Evolutionary conservation across 2,797 vertebrate species (phyloP).

Genomic region (Amphiprion clarkii): DNA sequence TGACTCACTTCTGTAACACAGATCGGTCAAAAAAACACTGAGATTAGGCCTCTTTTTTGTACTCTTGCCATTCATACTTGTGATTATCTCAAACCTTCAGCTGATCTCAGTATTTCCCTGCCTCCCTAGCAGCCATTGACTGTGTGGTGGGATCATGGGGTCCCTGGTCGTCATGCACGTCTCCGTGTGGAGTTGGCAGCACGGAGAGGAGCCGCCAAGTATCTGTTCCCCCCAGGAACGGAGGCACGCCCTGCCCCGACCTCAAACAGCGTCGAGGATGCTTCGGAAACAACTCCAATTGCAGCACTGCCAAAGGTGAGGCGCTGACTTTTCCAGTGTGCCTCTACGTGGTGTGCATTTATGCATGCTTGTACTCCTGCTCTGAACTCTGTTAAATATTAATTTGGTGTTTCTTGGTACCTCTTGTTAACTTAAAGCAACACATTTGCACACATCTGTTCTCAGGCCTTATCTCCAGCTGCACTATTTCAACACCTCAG

Average conservation of each 20-base stretch:
- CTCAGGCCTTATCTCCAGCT: conserved; percentile 56
- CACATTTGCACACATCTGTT: conserved; percentile 53
- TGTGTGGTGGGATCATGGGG: conserved; percentile 90
- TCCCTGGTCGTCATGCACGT: conserved; percentile 88
- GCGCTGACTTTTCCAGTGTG: background rate
- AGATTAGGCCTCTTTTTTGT: background rate
- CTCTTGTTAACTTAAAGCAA: conserved; percentile 31
- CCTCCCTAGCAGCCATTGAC: conserved; percentile 85
- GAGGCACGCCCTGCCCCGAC: conserved; percentile 89
- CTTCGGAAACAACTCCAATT: conserved; percentile 85
- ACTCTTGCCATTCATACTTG: background rate
- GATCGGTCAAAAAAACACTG: background rate
- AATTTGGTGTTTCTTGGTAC: conserved; percentile 24
- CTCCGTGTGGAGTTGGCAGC: conserved; percentile 88
- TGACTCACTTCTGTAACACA: background rate
- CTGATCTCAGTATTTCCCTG: conserved; percentile 49
- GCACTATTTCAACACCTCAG: conserved; percentile 47
- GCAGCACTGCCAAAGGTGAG: conserved; percentile 86
- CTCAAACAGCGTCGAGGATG: conserved; percentile 91
- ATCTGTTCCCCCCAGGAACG: conserved; percentile 86
- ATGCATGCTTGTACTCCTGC: background rate
- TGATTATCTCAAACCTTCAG: conserved; percentile 12
- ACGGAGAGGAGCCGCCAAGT: conserved; percentile 89
- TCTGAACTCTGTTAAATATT: conserved; percentile 32
- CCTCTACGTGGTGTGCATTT: background rate